These are phyloP conservation scores for Vombatus ursinus DNA, from an alignment of 2,113 vertebrate species.

Conservation along the genomic window DNA sequence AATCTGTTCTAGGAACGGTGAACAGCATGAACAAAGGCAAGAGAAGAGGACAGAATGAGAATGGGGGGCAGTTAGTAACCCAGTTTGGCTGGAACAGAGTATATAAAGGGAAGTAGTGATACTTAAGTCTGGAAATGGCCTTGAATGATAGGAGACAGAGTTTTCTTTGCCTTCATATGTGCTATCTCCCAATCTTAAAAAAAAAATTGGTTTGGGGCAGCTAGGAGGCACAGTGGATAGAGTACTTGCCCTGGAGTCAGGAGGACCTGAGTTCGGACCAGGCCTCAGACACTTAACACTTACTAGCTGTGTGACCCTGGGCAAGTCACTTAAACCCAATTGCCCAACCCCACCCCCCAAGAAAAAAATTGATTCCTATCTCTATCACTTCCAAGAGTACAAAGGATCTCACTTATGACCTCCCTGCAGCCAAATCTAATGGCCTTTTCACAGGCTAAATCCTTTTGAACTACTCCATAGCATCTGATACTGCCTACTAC, in stretches of 20 bases:
- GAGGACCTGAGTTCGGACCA: too few relatives aligned
- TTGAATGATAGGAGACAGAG: not conserved
- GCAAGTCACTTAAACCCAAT: too few relatives aligned
- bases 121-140: not conserved
- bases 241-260: too few relatives aligned
- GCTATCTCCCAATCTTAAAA: not conserved
- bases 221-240: too few relatives aligned
- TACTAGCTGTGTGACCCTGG: too few relatives aligned
- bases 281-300: too few relatives aligned
- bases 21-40: not conserved
- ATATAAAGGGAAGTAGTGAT: not conserved
- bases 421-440: not conserved
- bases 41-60: not conserved
- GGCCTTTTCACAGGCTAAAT: not conserved
- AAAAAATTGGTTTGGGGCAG: not conserved
- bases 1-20: not conserved
- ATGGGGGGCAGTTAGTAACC: not conserved
- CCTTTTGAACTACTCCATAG: not conserved
- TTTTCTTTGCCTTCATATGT: not conserved
- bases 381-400: not conserved
- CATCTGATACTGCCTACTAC: not conserved
- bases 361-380: not conserved
- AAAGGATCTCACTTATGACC: not conserved
- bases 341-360: too few relatives aligned
- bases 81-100: not conserved